Base-by-base conservation (phyloP, 2,888 invertebrate species). In the Allophyes oxyacanthae region DNA sequence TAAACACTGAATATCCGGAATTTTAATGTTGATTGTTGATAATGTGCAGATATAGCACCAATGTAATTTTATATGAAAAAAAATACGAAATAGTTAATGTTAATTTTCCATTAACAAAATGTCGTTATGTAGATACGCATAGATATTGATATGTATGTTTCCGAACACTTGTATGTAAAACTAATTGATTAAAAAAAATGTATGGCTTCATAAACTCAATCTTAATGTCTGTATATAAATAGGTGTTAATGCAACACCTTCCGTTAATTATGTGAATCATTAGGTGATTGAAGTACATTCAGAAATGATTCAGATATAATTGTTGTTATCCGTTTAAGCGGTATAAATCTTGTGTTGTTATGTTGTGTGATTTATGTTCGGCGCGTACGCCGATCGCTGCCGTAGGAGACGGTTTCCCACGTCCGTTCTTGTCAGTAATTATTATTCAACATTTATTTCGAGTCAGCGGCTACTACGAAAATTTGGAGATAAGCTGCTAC, bases 271-370 rank as follows among this genome's bases (percentile, higher is more conserved):
- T 61, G 53, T 53, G 55, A 61, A 54, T 62, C 60, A 70, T 71
- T 70, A 64, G 48, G 48, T 61, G 53, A 44, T 53, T 52, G 57
- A 45, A 68, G 28, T 75, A 51, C 49, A 40, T 33, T 33, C 60
- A 54, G 63, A 67, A 75, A 77, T 78, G 80, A 82, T 79, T 81
- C 79, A 72, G 75, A 82, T 78, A 81, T 88, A 86, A 89, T 89
- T 87, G 78, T 75, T 79, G 84, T 89, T 86, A 75, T 75, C 80
- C 82, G 80, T 84, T 84, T 84, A 84, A 75, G 79, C 77, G 77
- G 74, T 77, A 87, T 89, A 88, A 88, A 89, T 89, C 87, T 83
- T 74, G 64, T 57, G 78, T 79, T 83, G 82, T 84, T 83, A 82
- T 81, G 78, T 71, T 72, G 69, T 67, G 79, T 89, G 89, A 90